Evolutionary conservation across 2,797 vertebrate genomes (phyloP).

Genomic region (Amazona finschi): DNA sequence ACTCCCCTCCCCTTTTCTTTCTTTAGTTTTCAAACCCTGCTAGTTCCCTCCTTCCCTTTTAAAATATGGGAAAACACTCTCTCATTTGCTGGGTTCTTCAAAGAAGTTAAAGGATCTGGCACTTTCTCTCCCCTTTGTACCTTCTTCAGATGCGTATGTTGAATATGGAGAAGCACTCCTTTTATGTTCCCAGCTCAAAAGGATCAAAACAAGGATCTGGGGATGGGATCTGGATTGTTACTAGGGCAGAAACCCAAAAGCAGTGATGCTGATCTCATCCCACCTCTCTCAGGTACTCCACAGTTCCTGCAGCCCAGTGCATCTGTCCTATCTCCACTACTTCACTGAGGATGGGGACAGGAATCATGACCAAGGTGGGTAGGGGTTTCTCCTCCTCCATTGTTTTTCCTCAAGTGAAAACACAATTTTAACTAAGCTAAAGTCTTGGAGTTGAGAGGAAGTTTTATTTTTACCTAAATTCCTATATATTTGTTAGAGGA

Average conservation of each 20-base stretch:
- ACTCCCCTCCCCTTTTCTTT: neutral
- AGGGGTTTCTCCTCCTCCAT: neutral
- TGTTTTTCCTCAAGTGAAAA: neutral
- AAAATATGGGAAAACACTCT: neutral
- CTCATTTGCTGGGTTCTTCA: neutral
- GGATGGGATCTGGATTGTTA: neutral
- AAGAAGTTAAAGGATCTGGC: neutral
- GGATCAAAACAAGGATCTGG: conserved; percentile 22
- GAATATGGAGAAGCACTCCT: conserved; percentile 26
- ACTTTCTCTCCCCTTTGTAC: neutral
- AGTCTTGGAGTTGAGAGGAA: neutral
- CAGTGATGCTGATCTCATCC: neutral
- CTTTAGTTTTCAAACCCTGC: neutral
- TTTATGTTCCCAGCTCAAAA: conserved; percentile 3
- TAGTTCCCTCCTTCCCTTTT: neutral
- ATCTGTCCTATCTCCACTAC: neutral
- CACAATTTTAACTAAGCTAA: neutral
- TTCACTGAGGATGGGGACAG: neutral
- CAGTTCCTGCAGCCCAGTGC: neutral
- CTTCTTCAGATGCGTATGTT: neutral
- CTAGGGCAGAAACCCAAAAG: neutral
- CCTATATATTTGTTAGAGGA: neutral
- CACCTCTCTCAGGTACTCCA: neutral
- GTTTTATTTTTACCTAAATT: neutral
- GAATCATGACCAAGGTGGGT: neutral